phyloP scores from a whole-genome alignment of 2,888 invertebrate genomes.

The Mythimna pallens region DNA sequence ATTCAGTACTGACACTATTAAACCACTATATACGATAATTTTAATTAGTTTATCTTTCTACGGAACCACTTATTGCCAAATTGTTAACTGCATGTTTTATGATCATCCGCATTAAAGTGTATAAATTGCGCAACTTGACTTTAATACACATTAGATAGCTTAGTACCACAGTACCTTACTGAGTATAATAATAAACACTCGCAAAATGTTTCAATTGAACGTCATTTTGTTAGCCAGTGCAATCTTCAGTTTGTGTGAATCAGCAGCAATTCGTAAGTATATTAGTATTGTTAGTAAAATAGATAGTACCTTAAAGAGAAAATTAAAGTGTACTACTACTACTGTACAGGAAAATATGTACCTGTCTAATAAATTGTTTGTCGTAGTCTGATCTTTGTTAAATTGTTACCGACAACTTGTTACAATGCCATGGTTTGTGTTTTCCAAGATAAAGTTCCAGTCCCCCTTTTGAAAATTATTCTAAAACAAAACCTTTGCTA shows the following conservation, averaged over 20 bases:
- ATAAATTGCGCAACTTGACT: conserved; percentile 31
- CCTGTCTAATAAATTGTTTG: background rate
- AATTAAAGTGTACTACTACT: too few species aligned
- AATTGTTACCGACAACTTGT: background rate
- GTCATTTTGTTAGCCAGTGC: conserved; percentile 36
- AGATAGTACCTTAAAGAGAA: background rate
- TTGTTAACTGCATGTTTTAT: background rate
- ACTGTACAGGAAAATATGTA: background rate
- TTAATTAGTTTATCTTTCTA: background rate
- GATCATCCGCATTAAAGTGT: conserved; percentile 19
- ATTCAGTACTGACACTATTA: too few species aligned
- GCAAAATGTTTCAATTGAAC: conserved; percentile 38
- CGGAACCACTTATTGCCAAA: conserved; percentile 15
- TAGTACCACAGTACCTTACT: background rate
- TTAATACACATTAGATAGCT: conserved; percentile 19
- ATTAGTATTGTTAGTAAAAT: background rate
- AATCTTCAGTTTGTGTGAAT: conserved; percentile 36
- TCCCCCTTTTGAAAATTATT: too few species aligned
- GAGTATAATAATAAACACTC: background rate
- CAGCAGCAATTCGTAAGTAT: conserved; percentile 43
- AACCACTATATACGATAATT: background rate
- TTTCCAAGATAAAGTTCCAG: too few species aligned
- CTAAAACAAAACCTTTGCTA: background rate
- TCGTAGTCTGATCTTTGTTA: background rate
- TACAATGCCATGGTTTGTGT: too few species aligned